A percentile compares a stretch with the other conserved stretches of the same genome.
These are phyloP conservation scores for Atherix ibis DNA, from an alignment of 2,888 invertebrate species.

Conservation along the genomic window DNA sequence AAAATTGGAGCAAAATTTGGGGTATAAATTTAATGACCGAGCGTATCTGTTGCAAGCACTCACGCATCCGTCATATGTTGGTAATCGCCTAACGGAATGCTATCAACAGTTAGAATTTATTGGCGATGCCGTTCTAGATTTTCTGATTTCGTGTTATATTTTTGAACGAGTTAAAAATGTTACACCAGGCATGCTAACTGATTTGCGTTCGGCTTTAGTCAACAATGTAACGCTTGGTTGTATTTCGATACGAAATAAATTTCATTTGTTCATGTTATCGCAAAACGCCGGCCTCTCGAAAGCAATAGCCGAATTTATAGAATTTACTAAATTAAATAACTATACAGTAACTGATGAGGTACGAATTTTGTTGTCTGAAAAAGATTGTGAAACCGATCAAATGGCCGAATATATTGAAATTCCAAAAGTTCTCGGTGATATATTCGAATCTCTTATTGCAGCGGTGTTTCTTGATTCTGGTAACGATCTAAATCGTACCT, in stretches of 20 bases:
- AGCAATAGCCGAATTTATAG: constrained; percentile 33
- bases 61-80: constrained; percentile 78
- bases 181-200: constrained; percentile 78
- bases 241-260: constrained; percentile 65
- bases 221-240: constrained; percentile 93
- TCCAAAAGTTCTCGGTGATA: constrained; percentile 75
- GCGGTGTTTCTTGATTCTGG: constrained; percentile 79
- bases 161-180: constrained; percentile 55
- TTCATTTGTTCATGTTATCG: constrained; percentile 57
- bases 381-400: constrained; percentile 12
- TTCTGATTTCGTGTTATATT: constrained; percentile 73
- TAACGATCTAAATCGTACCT: constrained; percentile 54
- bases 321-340: constrained; percentile 23
- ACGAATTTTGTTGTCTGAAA: constrained; percentile 24
- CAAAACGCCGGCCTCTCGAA: constrained; percentile 34
- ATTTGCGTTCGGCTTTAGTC: constrained; percentile 85
- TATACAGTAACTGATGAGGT: constrained; percentile 27
- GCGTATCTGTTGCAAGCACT: constrained; percentile 76
- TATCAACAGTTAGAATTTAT: constrained; percentile 83
- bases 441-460: constrained; percentile 83
- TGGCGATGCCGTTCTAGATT: constrained; percentile 84
- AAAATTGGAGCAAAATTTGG: constrained; percentile 46
- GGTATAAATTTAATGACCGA: constrained; percentile 66
- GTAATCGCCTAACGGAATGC: constrained; percentile 68
- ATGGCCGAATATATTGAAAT: constrained; percentile 69